phyloP scores from a whole-genome alignment of 2,888 invertebrate genomes.

The Clunio marinus region DNA sequence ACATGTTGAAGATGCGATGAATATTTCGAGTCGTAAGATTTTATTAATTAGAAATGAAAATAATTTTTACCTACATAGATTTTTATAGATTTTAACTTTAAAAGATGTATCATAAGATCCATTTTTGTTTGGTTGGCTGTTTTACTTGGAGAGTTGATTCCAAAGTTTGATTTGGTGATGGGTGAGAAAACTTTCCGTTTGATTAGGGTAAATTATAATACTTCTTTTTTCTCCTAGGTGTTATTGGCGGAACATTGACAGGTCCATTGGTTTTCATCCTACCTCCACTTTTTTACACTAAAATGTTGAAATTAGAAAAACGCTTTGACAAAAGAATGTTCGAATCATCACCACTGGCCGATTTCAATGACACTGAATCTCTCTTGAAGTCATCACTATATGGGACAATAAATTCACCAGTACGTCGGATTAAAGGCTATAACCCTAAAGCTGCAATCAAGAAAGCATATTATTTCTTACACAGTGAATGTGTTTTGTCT shows the following conservation, averaged over 20 bases:
- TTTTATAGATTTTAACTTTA: slow-evolving; percentile 70
- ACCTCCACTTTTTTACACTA: slow-evolving; percentile 76
- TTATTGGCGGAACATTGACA: slow-evolving; percentile 78
- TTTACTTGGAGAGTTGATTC: slow-evolving; percentile 74
- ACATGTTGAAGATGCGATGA: slow-evolving; percentile 72
- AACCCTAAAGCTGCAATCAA: no score
- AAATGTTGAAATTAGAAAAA: slow-evolving; percentile 57
- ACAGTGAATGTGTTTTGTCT: slow-evolving; percentile 55
- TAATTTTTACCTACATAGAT: neutral
- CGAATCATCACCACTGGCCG: neutral
- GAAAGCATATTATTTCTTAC: no score
- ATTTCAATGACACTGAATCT: neutral
- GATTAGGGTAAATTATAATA: no score
- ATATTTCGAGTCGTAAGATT: slow-evolving; percentile 64
- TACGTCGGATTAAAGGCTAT: no score
- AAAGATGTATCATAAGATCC: slow-evolving; percentile 68
- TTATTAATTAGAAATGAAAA: neutral
- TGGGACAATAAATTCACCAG: slow-evolving; percentile 33
- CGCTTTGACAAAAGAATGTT: slow-evolving; percentile 43
- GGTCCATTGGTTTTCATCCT: slow-evolving; percentile 80
- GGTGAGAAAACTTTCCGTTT: slow-evolving; percentile 50
- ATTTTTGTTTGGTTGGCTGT: slow-evolving; percentile 65
- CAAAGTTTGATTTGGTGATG: slow-evolving; percentile 81
- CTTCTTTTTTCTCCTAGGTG: slow-evolving; percentile 41
- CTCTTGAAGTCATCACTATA: slow-evolving; percentile 8